Percentiles rank a stretch among this genome's conserved stretches.
phyloP scores from a whole-genome alignment of 2,888 invertebrate genomes.

The Acleris sparsana region DNA sequence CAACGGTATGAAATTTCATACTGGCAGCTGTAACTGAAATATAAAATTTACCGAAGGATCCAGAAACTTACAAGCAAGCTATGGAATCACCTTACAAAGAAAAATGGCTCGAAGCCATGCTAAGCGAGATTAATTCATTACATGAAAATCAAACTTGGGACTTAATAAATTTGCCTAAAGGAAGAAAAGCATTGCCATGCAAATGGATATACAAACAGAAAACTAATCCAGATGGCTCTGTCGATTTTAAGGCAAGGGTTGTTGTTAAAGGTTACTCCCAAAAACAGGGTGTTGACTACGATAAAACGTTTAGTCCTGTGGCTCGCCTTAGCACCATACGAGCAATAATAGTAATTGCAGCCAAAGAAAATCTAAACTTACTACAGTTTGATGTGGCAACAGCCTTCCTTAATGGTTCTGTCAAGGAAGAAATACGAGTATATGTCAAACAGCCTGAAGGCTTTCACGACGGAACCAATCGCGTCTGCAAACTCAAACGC shows the following conservation, averaged over 20 bases:
- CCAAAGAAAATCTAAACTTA: background rate
- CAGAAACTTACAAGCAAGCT: too few species aligned
- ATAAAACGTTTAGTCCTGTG: constrained; percentile 3
- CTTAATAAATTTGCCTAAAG: background rate
- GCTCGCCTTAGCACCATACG: background rate
- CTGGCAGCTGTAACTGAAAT: too few species aligned
- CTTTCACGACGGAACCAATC: background rate
- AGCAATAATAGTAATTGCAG: background rate
- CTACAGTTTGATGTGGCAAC: constrained; percentile 6
- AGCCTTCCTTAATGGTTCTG: background rate
- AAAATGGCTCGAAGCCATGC: too few species aligned
- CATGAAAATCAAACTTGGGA: background rate
- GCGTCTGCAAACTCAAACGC: background rate
- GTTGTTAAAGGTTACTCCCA: background rate
- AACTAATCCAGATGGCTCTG: too few species aligned
- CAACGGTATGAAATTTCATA: background rate
- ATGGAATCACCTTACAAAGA: too few species aligned
- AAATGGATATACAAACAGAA: too few species aligned
- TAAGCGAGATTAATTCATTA: background rate
- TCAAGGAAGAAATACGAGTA: background rate
- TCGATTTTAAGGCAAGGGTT: too few species aligned
- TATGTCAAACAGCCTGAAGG: background rate
- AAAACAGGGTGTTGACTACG: background rate
- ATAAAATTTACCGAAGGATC: too few species aligned
- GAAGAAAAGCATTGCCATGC: too few species aligned